A percentile compares a stretch with the other conserved stretches of the same genome.
These are phyloP conservation scores for Apostichopus parvimensis DNA, from an alignment of 35 echinoderm and acorn worm genomes.

Conservation along the genomic window DNA sequence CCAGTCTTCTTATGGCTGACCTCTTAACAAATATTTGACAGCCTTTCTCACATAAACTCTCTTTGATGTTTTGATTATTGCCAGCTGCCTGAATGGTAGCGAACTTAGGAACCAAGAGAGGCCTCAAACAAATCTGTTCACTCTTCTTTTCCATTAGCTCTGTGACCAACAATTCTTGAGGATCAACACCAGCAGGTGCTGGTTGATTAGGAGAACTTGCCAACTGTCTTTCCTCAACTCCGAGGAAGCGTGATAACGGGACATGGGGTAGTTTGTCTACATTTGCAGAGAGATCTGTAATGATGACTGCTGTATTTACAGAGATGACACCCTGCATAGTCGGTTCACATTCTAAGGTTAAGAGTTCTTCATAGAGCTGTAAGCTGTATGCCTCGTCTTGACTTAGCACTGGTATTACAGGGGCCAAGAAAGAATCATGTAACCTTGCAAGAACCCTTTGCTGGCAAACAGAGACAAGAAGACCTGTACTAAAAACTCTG, in stretches of 20 bases:
- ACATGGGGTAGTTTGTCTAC: conserved; percentile 13
- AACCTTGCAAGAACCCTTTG: conserved; percentile 85
- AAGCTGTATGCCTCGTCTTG: conserved; percentile 83
- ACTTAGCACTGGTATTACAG: conserved; percentile 85
- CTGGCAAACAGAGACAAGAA: conserved; percentile 93
- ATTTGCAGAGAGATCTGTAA: conserved; percentile 65
- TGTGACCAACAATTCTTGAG: conserved; percentile 47
- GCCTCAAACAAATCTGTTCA: conserved; percentile 54
- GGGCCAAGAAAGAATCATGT: conserved; percentile 82
- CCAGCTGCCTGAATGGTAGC: conserved; percentile 51
- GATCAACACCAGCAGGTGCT: neutral
- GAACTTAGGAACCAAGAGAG: conserved; percentile 73
- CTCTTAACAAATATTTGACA: conserved; percentile 46
- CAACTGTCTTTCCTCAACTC: conserved; percentile 11
- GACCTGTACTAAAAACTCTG: conserved; percentile 86
- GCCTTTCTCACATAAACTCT: conserved; percentile 55
- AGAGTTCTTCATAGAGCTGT: conserved; percentile 75
- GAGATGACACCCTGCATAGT: conserved; percentile 91
- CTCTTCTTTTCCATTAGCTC: conserved; percentile 39
- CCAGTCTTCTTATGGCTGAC: conserved; percentile 4
- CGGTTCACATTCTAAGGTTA: conserved; percentile 93
- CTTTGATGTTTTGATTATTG: conserved; percentile 55
- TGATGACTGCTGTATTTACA: conserved; percentile 87
- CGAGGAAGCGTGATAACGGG: neutral
- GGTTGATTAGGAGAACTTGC: conserved; percentile 8